A percentile compares a stretch with the other conserved stretches of the same genome.
These are phyloP conservation scores for Drosophila murphyi DNA, from an alignment of 1,140 invertebrate genomes.

Conservation along the genomic window DNA sequence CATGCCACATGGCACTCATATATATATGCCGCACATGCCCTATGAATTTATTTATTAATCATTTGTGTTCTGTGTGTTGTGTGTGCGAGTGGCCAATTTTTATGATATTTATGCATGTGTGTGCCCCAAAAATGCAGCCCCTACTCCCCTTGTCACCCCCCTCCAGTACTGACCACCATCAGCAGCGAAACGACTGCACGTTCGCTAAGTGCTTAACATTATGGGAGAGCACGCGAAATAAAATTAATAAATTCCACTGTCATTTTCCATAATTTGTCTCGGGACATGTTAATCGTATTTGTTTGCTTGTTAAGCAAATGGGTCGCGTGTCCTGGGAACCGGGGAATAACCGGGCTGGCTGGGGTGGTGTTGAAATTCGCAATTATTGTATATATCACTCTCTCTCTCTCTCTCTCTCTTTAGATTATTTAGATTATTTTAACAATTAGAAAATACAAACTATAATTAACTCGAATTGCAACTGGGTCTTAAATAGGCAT, in stretches of 20 bases:
- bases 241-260: constrained; percentile 20
- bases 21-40: constrained; percentile 15
- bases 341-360: too few species aligned
- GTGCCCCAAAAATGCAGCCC: neutral
- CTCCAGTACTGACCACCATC: too few species aligned
- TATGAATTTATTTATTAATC: constrained; percentile 57
- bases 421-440: too few species aligned
- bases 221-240: constrained; percentile 5
- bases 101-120: constrained; percentile 5
- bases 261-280: constrained; percentile 4
- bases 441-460: too few species aligned
- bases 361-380: too few species aligned
- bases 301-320: constrained; percentile 3
- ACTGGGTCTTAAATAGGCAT: neutral
- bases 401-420: too few species aligned
- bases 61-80: neutral
- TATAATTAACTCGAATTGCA: neutral
- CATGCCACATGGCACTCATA: constrained; percentile 1
- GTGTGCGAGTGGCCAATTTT: neutral
- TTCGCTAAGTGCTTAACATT: constrained; percentile 6
- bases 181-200: constrained; percentile 2
- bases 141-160: too few species aligned
- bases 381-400: too few species aligned
- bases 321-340: neutral
- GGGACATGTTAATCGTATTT: constrained; percentile 14